Base-by-base conservation (phyloP, 2,888 invertebrate genomes). In the Scaptomyza tumidula region DNA sequence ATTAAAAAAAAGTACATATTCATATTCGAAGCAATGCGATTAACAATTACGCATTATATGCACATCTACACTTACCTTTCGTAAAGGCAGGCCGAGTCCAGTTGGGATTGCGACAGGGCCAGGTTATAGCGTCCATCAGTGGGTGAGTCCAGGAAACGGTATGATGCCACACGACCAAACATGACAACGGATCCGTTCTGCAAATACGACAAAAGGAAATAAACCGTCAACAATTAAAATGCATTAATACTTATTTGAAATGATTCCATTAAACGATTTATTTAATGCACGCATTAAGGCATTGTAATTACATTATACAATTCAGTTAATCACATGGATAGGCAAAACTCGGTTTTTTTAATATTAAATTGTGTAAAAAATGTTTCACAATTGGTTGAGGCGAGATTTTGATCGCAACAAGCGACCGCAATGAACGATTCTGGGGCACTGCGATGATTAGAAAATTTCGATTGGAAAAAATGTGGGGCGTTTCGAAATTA, bases 151-250 rank as follows among this genome's bases (percentile, higher is more conserved):
- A 97, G 94, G 93, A 97, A 97, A 80, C 96, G 94, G 93, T 96
- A 97, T 43, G 96, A 96, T 86, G 97, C 96, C 86, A 96, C 96
- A 78, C 97, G 95, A 53, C 97, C 97, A 92, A 97, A 97, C 93
- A 96, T 97, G 64, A 97, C 95, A 75, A 97, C 94, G 82, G 96
- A 95, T 71, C 97, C 97, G 93, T 97, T 96, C 95, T 96, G 93
- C 29, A 10, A 54, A 44, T 54, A 73, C 57, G 49, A 39, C 3
- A 14, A 39, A 3, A 39, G n/a, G 6, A 37, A 19, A 19, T 3
- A 48, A 14, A 1, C 19, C 11, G 7, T 7, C 5, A 49, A 9
- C 41, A n/a, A 35, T 50, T 0, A 10, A 35, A 50, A 19, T n/a
- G 11, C n/a, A 50, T 50, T 6, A 10, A n/a, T n/a, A 35, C 6